A percentile compares a stretch with the other conserved stretches of the same genome.
These are phyloP conservation scores for Batillaria attramentaria DNA, from an alignment of 1,140 invertebrate genomes.

Conservation along the genomic window DNA sequence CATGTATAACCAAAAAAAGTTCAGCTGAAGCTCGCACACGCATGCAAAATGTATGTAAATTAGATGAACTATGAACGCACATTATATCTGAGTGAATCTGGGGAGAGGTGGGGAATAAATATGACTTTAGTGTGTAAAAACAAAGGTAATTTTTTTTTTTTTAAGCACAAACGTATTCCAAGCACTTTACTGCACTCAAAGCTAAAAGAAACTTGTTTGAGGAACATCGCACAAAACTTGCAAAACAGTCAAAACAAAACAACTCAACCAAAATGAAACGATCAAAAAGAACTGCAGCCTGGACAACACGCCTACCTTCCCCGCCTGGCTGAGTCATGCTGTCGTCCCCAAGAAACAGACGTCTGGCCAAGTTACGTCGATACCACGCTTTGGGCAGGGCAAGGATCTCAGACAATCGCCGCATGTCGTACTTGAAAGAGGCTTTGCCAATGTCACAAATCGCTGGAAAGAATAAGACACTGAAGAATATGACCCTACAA, in stretches of 20 bases:
- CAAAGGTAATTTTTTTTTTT: no score
- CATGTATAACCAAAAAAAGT: no score
- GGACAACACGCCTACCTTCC: conserved; percentile 53
- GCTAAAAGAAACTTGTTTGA: no score
- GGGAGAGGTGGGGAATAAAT: no score
- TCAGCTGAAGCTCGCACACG: no score
- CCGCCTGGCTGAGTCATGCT: conserved; percentile 56
- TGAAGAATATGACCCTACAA: neutral
- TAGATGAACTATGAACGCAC: no score
- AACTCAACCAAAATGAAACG: conserved; percentile 28
- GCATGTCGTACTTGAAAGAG: conserved; percentile 99
- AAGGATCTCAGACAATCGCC: conserved; percentile 95
- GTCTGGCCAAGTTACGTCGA: conserved; percentile 89
- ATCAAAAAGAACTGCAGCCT: conserved; percentile 10
- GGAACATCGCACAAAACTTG: conserved; percentile 17
- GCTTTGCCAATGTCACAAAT: conserved; percentile 98
- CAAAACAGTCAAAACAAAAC: conserved; percentile 34
- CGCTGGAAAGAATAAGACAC: conserved; percentile 73
- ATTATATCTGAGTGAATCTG: no score
- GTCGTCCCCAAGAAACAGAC: conserved; percentile 92
- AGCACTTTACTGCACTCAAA: no score
- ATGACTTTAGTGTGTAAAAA: no score
- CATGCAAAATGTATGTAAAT: no score
- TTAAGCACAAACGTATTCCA: no score
- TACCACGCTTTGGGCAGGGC: conserved; percentile 98